Conservation (phyloP, 2,888 invertebrate species). For the Orthosia gracilis region DNA sequence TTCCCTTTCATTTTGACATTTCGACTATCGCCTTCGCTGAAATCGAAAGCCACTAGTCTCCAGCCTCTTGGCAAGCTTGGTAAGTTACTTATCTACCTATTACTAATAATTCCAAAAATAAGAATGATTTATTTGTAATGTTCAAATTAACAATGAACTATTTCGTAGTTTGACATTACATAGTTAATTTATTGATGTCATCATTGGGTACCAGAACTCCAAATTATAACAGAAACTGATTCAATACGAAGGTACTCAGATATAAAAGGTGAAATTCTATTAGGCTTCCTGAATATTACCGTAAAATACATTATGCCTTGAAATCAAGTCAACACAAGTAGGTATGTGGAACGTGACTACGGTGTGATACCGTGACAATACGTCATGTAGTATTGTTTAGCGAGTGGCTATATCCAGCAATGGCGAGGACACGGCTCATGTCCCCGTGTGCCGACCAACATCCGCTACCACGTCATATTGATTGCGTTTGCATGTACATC, state of each 20-base stretch:
- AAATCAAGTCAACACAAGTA: background rate
- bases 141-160: too few relatives aligned
- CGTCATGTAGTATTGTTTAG: slow-evolving; percentile 54
- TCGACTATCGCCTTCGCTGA: too few relatives aligned
- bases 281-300: background rate
- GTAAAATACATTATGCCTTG: too few relatives aligned
- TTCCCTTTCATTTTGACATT: too few relatives aligned
- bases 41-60: too few relatives aligned
- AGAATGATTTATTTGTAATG: too few relatives aligned
- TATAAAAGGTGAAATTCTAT: background rate
- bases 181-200: background rate
- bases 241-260: background rate
- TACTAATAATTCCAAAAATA: too few relatives aligned
- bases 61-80: too few relatives aligned
- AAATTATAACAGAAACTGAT: background rate
- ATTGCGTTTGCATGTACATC: slow-evolving; percentile 91
- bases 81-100: too few relatives aligned
- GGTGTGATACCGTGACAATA: slow-evolving; percentile 41
- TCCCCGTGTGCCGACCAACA: slow-evolving; percentile 78
- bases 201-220: background rate
- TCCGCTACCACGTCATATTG: slow-evolving; percentile 86
- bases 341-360: slow-evolving; percentile 9
- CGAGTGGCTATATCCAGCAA: slow-evolving; percentile 51
- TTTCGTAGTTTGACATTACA: too few relatives aligned
- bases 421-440: slow-evolving; percentile 61